Evolutionary conservation across 2,888 invertebrate species (phyloP).

Genomic region (Athetis lepigone): DNA sequence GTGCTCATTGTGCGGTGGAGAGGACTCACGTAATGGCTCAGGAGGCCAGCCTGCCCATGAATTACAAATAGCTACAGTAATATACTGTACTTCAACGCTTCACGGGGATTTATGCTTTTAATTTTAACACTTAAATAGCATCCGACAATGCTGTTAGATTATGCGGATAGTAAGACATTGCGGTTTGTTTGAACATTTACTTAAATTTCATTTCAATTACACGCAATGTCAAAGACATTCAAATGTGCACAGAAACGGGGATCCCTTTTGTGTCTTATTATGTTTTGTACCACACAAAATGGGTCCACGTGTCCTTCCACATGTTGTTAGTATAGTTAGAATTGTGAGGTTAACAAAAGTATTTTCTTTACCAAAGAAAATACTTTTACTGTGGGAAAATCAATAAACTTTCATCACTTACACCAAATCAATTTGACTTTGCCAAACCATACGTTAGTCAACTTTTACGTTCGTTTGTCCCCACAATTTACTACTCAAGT

Average conservation of each 20-base stretch:
- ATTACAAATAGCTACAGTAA: conserved; percentile 78
- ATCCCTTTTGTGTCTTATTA: no score
- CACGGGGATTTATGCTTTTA: conserved; percentile 75
- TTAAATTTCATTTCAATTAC: conserved; percentile 9
- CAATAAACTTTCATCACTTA: conserved; percentile 37
- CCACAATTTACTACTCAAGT: conserved; percentile 74
- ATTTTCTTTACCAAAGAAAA: conserved; percentile 3
- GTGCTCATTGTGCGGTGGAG: conserved; percentile 74
- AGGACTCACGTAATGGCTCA: conserved; percentile 73
- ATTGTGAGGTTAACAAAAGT: neutral
- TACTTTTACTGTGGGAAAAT: conserved; percentile 18
- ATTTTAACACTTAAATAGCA: conserved; percentile 69
- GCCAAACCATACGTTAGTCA: conserved; percentile 38
- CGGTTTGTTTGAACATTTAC: conserved; percentile 24
- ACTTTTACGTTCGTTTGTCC: conserved; percentile 71
- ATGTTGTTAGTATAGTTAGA: neutral
- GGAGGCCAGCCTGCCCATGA: conserved; percentile 75
- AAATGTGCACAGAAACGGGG: neutral
- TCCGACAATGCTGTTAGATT: conserved; percentile 36
- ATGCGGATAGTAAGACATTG: conserved; percentile 15
- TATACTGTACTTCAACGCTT: conserved; percentile 69
- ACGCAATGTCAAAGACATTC: neutral
- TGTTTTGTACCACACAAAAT: neutral
- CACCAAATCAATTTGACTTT: conserved; percentile 43
- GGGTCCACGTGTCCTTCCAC: neutral